phyloP scores from a whole-genome alignment of 1,140 invertebrate species.

The Sesamia nonagrioides region DNA sequence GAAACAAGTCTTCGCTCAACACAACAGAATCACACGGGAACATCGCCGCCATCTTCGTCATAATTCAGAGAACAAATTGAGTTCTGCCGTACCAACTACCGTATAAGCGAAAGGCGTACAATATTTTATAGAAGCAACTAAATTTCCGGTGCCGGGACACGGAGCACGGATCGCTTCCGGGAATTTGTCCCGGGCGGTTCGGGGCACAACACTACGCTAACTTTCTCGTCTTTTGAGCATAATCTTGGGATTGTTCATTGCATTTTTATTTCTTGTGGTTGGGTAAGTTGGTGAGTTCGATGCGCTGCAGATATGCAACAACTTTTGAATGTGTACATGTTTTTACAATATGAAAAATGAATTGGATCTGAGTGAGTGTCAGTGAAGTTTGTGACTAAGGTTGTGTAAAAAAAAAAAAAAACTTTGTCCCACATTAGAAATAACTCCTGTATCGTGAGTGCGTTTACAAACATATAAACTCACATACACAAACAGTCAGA shows the following conservation, averaged over 20 bases:
- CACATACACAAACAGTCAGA: no score
- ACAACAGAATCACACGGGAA: no score
- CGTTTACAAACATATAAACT: no score
- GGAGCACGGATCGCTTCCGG: not conserved
- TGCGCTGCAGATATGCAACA: no score
- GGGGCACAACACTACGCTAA: not conserved
- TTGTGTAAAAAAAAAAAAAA: no score
- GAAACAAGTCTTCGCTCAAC: no score
- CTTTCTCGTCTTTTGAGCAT: not conserved
- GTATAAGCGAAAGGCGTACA: constrained; percentile 1
- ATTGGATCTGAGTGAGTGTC: no score
- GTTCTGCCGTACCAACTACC: not conserved
- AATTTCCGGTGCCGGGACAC: constrained; percentile 14
- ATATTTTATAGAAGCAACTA: constrained; percentile 6
- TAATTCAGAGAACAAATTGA: constrained; percentile 1
- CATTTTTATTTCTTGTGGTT: not conserved
- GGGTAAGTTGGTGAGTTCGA: not conserved
- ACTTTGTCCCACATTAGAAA: no score
- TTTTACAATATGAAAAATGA: no score
- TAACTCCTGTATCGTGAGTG: no score
- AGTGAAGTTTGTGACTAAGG: no score
- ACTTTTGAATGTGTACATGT: no score
- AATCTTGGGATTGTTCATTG: not conserved
- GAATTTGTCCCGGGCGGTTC: constrained; percentile 5
- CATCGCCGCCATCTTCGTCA: not conserved